Evolutionary conservation across 2,888 invertebrate species (phyloP), one percentile per base, ranked within the genome.

Genomic region (Cancer borealis): DNA sequence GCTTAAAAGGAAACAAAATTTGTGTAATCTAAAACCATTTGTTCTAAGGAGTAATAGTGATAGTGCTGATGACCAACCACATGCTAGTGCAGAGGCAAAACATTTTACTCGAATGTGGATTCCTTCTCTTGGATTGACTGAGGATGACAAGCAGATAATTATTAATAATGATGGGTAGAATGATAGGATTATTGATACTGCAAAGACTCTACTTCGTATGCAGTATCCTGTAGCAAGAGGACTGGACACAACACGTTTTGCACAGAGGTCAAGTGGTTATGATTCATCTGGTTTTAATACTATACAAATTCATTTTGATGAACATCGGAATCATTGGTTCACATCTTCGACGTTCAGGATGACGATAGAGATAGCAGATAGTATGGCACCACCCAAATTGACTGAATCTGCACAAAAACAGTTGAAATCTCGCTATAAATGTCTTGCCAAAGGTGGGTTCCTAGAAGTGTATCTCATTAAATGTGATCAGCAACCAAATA

Each of bases 251-350:
- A 84, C 92, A 92, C 92, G 87, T 79, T 92, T 92, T 39, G 92
- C 47, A 92, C 92, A 92, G 92, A 92, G 87, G 92, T 47, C 79
- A 79, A 84, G 91, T 91, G 91, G 91, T 45, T 91, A 45, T 91
- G 87, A 92, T 92, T 92, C 79, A 84, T 84, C 30, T 45, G 87
- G 92, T 30, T 92, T 84, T 87, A 84, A 87, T 46, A 49, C 87
- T 92, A 54, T 92, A 92, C 92, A 91, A 73, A 91, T 91, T 91
- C 91, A 66, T 66, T 92, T 92, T 79, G 92, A 92, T 92, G 87
- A 92, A 92, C 87, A 92, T 79, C 45, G 92, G 87, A 92, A 92
- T 92, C 92, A 84, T 30, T 92, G 92, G 79, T 92, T 92, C 92
- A 92, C 92, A 45, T 79, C 92, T 92, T 92, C 46, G 30, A 92